Conservation (phyloP, 1,140 invertebrate genomes). For the Argopecten irradians region DNA sequence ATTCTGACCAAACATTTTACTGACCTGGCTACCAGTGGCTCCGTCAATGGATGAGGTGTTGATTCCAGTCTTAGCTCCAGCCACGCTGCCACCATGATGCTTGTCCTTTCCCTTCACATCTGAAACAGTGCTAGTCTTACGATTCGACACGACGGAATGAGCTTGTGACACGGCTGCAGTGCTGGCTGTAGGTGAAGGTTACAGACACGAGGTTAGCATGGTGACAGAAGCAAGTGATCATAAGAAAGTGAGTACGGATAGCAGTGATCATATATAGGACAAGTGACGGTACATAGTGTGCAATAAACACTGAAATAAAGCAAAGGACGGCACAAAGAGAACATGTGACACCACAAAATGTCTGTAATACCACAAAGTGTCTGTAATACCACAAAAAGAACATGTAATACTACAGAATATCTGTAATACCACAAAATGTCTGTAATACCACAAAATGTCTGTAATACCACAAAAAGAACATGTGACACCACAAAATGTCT, state of each 20-base stretch:
- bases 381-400: no score
- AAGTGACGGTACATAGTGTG: not conserved
- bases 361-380: not conserved
- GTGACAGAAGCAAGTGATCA: slow-evolving; percentile 29
- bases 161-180: slow-evolving; percentile 57
- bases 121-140: slow-evolving; percentile 71
- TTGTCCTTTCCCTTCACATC: slow-evolving; percentile 69
- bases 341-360: not conserved
- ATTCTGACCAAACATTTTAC: not conserved
- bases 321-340: not conserved
- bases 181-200: slow-evolving; percentile 51
- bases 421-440: no score
- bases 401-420: no score
- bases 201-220: slow-evolving; percentile 29
- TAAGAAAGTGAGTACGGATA: slow-evolving; percentile 28
- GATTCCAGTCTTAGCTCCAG: slow-evolving; percentile 62
- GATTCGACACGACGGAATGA: slow-evolving; percentile 69
- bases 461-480: no score
- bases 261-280: not conserved
- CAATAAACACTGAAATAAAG: slow-evolving; percentile 6
- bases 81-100: slow-evolving; percentile 63
- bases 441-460: no score
- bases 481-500: not conserved
- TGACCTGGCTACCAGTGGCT: slow-evolving; percentile 72
- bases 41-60: slow-evolving; percentile 71